Evolutionary conservation across 2,113 vertebrate species (phyloP).

Genomic region (Chionodraco myersi): DNA sequence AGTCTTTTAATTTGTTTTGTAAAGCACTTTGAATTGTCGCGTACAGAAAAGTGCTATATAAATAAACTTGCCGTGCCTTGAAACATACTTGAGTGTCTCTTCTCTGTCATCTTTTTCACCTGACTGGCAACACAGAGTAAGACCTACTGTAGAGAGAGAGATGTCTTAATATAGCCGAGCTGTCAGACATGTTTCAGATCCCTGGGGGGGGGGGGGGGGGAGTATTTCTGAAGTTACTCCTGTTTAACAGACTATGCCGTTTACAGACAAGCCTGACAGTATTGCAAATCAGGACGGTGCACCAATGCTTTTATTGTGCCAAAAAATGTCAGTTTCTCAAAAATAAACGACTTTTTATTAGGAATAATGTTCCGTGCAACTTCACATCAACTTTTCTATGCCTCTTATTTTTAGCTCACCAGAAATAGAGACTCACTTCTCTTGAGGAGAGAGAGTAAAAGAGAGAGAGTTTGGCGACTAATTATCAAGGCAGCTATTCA

Average conservation of each 20-base stretch:
- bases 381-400: constrained; percentile 20
- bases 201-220: constrained; percentile 9
- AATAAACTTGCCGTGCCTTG: too few species aligned
- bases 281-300: not conserved
- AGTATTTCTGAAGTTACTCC: constrained; percentile 30
- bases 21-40: too few species aligned
- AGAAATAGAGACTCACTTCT: constrained; percentile 45
- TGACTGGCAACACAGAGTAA: constrained; percentile 11
- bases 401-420: constrained; percentile 25
- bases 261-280: constrained; percentile 14
- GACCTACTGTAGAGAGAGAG: not conserved
- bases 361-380: constrained; percentile 6
- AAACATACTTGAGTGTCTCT: not conserved
- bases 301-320: too few species aligned
- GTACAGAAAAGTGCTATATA: too few species aligned
- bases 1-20: too few species aligned
- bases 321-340: constrained; percentile 5
- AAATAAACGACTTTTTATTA: constrained; percentile 18
- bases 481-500: constrained; percentile 79
- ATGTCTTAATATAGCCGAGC: constrained; percentile 49
- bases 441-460: constrained; percentile 25
- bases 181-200: constrained; percentile 39
- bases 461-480: constrained; percentile 62
- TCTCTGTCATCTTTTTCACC: constrained; percentile 1
- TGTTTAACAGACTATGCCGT: constrained; percentile 32